Percentiles rank a stretch among this genome's conserved stretches.
Evolutionary conservation across 2,113 vertebrate species (phyloP).

Genomic region (Catagonus wagneri): DNA sequence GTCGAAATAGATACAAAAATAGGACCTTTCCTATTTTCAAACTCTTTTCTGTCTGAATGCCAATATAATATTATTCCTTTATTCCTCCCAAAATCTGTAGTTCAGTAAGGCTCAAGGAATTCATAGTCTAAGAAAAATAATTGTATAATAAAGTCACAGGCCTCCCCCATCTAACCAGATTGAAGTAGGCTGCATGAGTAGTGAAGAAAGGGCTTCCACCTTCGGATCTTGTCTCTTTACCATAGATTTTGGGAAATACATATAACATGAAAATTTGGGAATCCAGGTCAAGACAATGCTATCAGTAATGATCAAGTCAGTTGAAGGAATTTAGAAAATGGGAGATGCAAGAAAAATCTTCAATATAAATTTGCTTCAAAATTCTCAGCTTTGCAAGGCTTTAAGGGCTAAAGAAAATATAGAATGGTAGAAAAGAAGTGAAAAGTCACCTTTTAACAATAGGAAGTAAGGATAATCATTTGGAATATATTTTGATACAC

Average conservation of each 20-base stretch:
- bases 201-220: not conserved
- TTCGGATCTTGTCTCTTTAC: not conserved
- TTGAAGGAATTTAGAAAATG: conserved; percentile 35
- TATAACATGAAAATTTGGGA: not conserved
- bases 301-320: conserved; percentile 15
- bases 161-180: not conserved
- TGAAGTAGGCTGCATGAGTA: not conserved
- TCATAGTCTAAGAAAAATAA: not conserved
- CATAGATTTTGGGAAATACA: not conserved
- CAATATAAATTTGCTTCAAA: not conserved
- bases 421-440: not conserved
- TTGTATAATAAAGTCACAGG: not conserved
- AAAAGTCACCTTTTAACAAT: not conserved
- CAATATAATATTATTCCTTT: not conserved
- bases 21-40: not conserved
- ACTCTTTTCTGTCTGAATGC: not conserved
- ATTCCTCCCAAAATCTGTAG: not conserved
- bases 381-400: not conserved
- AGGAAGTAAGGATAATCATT: not conserved
- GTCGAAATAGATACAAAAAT: not conserved
- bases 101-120: not conserved
- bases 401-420: conserved; percentile 15
- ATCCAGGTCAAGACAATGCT: not conserved
- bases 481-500: not conserved
- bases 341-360: conserved; percentile 1